phyloP scores from a whole-genome alignment of 2,888 invertebrate species.

The Amphimallon solstitiale region DNA sequence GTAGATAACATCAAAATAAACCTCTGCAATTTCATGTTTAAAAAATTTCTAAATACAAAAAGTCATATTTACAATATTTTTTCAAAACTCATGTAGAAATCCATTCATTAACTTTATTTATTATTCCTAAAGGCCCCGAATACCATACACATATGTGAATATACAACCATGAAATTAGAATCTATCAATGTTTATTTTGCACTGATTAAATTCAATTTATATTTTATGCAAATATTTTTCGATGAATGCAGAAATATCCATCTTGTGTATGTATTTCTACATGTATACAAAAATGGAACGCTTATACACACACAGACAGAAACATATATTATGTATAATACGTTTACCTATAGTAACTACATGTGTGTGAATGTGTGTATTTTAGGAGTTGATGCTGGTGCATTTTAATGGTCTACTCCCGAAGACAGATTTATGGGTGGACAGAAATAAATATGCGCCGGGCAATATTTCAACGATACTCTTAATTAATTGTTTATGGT shows the following conservation, averaged over 20 bases:
- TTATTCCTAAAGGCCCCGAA: too few species aligned
- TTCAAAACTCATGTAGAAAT: too few species aligned
- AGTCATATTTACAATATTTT: too few species aligned
- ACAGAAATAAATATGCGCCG: constrained; percentile 43
- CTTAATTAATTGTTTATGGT: constrained; percentile 53
- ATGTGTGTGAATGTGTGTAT: constrained; percentile 5
- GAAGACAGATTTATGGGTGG: constrained; percentile 44
- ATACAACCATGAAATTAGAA: not conserved
- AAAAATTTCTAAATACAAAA: too few species aligned
- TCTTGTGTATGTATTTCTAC: not conserved
- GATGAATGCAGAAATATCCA: constrained; percentile 22
- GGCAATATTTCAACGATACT: constrained; percentile 50
- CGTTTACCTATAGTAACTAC: not conserved
- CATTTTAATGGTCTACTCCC: constrained; percentile 20
- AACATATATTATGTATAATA: too few species aligned
- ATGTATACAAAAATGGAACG: not conserved
- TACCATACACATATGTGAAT: not conserved
- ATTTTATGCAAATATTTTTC: constrained; percentile 18
- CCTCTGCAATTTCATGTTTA: too few species aligned
- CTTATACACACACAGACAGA: not conserved
- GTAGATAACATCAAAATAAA: too few species aligned
- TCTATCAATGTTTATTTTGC: not conserved
- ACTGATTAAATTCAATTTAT: constrained; percentile 14
- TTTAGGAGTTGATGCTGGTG: constrained; percentile 10
- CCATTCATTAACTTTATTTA: too few species aligned